A percentile compares a stretch with the other conserved stretches of the same genome.
Evolutionary conservation across 1,140 invertebrate genomes (phyloP).

Genomic region (Muscidifurax raptorellus): DNA sequence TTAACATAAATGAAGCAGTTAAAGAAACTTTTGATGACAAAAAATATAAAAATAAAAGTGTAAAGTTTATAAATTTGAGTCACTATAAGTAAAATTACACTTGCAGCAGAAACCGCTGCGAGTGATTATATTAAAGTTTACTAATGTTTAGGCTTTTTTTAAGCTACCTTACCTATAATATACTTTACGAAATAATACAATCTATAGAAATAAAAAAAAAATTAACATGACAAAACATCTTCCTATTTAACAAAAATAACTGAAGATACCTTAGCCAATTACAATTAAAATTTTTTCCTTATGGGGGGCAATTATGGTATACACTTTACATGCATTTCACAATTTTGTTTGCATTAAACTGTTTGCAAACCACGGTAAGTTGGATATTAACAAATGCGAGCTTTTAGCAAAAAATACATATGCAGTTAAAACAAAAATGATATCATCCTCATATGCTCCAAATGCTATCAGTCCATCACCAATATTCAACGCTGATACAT

Average conservation of each 20-base stretch:
- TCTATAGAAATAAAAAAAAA: conserved; percentile 44
- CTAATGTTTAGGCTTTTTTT: conserved; percentile 40
- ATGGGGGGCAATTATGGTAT: background rate
- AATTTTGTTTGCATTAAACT: conserved; percentile 15
- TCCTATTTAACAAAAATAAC: conserved; percentile 35
- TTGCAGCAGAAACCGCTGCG: conserved; percentile 26
- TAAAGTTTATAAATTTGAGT: background rate
- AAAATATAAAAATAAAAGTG: conserved; percentile 38
- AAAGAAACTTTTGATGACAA: background rate
- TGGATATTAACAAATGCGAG: conserved; percentile 9
- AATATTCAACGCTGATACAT: conserved; percentile 62
- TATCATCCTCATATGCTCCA: conserved; percentile 66
- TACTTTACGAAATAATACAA: conserved; percentile 43
- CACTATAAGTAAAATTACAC: conserved; percentile 29
- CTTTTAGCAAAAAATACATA: conserved; percentile 20
- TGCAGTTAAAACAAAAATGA: conserved; percentile 21
- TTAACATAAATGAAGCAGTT: conserved; percentile 33
- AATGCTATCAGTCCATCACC: conserved; percentile 59
- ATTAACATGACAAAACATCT: conserved; percentile 22
- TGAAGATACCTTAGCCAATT: conserved; percentile 31
- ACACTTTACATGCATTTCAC: background rate
- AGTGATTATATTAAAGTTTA: conserved; percentile 16
- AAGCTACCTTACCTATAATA: conserved; percentile 43
- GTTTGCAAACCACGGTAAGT: conserved; percentile 27
- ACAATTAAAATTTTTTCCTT: background rate